phyloP scores from a whole-genome alignment of 1,140 invertebrate genomes.

The Plodia interpunctella region DNA sequence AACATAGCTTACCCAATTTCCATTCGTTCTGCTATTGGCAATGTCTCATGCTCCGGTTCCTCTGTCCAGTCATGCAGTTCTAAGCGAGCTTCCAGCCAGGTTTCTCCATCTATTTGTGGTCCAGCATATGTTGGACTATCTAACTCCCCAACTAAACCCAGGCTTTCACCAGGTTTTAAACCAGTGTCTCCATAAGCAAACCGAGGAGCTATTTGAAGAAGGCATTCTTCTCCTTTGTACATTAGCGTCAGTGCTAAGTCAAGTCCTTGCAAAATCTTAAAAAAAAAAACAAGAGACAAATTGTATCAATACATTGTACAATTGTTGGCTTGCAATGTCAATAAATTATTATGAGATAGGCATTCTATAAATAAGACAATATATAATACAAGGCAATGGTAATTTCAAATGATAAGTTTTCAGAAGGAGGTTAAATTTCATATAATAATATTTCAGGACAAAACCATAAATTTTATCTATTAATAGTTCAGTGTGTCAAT shows the following conservation, averaged over 20 bases:
- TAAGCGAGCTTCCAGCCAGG: constrained; percentile 50
- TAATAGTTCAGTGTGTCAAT: too few relatives aligned
- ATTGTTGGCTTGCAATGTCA: too few relatives aligned
- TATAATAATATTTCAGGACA: too few relatives aligned
- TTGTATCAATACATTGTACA: too few relatives aligned
- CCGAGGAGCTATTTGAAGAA: constrained; percentile 83
- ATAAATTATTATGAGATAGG: too few relatives aligned
- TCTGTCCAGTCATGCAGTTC: constrained; percentile 66
- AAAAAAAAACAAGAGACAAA: constrained; percentile 21
- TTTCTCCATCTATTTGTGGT: constrained; percentile 44
- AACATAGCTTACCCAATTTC: constrained; percentile 58
- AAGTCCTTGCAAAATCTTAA: constrained; percentile 84
- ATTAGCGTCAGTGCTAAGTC: constrained; percentile 91
- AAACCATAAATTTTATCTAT: too few relatives aligned
- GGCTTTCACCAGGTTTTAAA: constrained; percentile 82
- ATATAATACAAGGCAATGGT: too few relatives aligned
- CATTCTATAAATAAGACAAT: too few relatives aligned
- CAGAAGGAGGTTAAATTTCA: too few relatives aligned
- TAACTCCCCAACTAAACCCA: constrained; percentile 80
- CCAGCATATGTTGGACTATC: constrained; percentile 78
- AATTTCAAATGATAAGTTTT: too few relatives aligned
- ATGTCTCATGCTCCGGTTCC: constrained; percentile 64
- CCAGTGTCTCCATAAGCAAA: constrained; percentile 87
- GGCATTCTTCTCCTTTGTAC: constrained; percentile 86
- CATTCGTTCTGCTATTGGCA: constrained; percentile 65